phyloP scores from a whole-genome alignment of 2,888 invertebrate genomes.

The Schizaphis graminum region DNA sequence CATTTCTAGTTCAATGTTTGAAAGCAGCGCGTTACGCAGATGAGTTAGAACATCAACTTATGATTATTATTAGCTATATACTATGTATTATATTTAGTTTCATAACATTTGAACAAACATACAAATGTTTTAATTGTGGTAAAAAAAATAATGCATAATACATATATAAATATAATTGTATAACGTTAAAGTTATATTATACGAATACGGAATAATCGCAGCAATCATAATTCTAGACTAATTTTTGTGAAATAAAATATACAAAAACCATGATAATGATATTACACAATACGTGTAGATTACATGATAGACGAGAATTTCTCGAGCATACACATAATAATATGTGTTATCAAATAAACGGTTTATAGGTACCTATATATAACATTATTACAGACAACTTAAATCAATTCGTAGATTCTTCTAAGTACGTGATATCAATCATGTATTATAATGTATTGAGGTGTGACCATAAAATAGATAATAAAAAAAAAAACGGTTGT shows the following conservation, averaged over 20 bases:
- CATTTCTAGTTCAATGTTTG: not conserved
- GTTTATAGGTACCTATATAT: not conserved
- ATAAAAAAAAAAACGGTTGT: too few species aligned
- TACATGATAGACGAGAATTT: not conserved
- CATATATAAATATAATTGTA: not conserved
- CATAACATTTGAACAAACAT: not conserved
- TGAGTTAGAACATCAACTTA: not conserved
- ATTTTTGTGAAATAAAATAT: not conserved
- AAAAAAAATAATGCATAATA: not conserved
- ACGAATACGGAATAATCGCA: not conserved
- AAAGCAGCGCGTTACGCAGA: not conserved
- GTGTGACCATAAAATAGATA: not conserved
- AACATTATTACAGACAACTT: not conserved
- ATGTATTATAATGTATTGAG: not conserved
- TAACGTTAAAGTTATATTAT: not conserved
- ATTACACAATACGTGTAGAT: not conserved
- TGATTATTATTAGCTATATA: not conserved
- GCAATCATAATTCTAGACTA: not conserved
- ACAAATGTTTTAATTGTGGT: not conserved
- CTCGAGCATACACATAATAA: not conserved
- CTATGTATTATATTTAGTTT: not conserved
- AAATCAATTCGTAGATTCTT: not conserved
- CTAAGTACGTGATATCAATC: not conserved
- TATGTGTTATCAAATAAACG: not conserved
- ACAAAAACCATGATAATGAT: not conserved